Percentiles rank a stretch among this genome's conserved stretches.
Evolutionary conservation across 2,888 invertebrate species (phyloP).

Genomic region (Drosophila kuntzei): DNA sequence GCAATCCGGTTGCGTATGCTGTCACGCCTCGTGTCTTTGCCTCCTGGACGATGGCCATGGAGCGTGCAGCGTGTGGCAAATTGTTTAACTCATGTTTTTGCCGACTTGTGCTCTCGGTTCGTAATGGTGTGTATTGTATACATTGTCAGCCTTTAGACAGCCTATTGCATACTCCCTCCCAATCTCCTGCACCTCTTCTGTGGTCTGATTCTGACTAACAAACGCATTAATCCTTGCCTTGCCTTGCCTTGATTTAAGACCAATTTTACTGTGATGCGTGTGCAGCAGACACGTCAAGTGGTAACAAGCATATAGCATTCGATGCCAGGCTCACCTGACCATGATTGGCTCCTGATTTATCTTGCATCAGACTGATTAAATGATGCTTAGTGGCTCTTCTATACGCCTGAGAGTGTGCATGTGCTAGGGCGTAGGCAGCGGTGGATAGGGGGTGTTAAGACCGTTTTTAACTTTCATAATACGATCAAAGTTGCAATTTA

Average conservation of each 20-base stretch:
- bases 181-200: constrained; percentile 9
- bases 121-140: constrained; percentile 20
- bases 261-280: constrained; percentile 62
- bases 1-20: constrained; percentile 91
- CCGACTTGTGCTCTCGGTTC: constrained; percentile 86
- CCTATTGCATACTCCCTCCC: constrained; percentile 21
- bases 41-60: constrained; percentile 89
- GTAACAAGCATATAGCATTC: constrained; percentile 39
- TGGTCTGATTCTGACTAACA: constrained; percentile 39
- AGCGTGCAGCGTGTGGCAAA: constrained; percentile 88
- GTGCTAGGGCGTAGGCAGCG: not conserved
- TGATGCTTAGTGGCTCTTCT: constrained; percentile 66
- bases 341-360: constrained; percentile 76
- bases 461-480: too few relatives aligned
- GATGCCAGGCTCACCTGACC: constrained; percentile 39
- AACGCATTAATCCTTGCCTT: constrained; percentile 76
- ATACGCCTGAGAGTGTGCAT: not conserved
- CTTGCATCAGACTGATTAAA: constrained; percentile 74
- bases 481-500: not conserved
- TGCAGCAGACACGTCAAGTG: constrained; percentile 44
- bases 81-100: constrained; percentile 87
- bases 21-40: constrained; percentile 90
- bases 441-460: not conserved
- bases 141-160: constrained; percentile 34
- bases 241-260: constrained; percentile 72